A percentile compares a stretch with the other conserved stretches of the same genome.
Conservation (phyloP, 1,140 invertebrate species). For the Episyrphus balteatus region DNA sequence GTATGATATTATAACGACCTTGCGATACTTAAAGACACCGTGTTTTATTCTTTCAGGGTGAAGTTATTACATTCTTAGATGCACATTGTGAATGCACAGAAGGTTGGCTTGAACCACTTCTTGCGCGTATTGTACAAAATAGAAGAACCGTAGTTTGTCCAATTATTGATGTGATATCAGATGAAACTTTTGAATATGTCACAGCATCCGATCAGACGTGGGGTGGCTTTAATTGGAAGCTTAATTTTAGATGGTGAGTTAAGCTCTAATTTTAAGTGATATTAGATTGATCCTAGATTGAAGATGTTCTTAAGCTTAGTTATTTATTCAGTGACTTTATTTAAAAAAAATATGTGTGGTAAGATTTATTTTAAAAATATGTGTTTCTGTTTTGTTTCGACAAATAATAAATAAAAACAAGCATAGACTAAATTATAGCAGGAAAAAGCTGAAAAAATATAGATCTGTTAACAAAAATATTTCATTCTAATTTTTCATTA, state of each 20-base stretch:
- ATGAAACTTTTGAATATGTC: conserved; percentile 94
- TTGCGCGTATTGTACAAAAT: conserved; percentile 81
- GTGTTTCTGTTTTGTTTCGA: too few species aligned
- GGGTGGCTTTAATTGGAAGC: conserved; percentile 97
- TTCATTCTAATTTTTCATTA: too few species aligned
- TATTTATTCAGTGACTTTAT: too few species aligned
- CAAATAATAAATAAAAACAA: too few species aligned
- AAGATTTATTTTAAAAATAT: too few species aligned
- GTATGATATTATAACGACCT: background rate
- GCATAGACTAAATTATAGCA: too few species aligned
- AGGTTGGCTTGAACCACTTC: conserved; percentile 88
- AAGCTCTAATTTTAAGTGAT: too few species aligned
- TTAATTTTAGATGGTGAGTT: conserved; percentile 89
- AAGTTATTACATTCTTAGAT: conserved; percentile 93
- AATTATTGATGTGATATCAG: conserved; percentile 96
- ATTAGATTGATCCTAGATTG: too few species aligned
- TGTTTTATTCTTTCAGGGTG: conserved; percentile 42
- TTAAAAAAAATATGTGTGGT: too few species aligned
- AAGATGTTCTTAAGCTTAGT: too few species aligned
- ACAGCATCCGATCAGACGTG: conserved; percentile 91
- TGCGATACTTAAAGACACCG: background rate
- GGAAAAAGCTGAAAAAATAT: too few species aligned
- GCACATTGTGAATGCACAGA: conserved; percentile 92
- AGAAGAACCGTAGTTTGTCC: conserved; percentile 91
- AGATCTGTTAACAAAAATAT: too few species aligned